Evolutionary conservation across 2,113 vertebrate genomes (phyloP), one percentile per base, ranked within the genome.

Genomic region (Oreotrochilus melanogaster): DNA sequence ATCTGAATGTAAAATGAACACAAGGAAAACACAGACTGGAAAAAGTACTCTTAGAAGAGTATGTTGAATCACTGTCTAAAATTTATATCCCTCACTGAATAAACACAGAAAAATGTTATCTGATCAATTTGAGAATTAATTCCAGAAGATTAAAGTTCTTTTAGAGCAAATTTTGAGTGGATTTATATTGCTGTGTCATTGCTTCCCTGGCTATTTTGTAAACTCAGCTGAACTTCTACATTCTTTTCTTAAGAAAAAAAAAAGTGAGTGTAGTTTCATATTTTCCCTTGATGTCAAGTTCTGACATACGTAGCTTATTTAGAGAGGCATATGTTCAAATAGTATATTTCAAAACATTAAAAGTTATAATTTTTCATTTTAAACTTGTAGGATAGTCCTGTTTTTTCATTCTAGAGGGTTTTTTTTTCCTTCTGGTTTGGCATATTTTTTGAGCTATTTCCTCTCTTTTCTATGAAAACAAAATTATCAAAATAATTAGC

Each of bases 41-140:
- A 33, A 81, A 89, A 67, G 37, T n/a, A 33, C 5, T 23, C 23
- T 62, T 51, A 66, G 12, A 91, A 70, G 15, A 87, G 12, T 21
- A 35, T 13, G 18, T 31, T 84, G 75, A 73, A 60, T 89, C 27
- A 39, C 15, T 60, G 6, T 11, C 58, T 39, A 11, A 60, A 81
- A 60, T 69, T 88, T 82, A 65, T 71, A 64, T 27, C 43, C 33
- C 69, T 47, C 48, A 33, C 33, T 50, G 17, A 42, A 54, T 69
- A 54, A 88, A 25, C 22, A 48, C 5, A 71, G 57, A 12, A 66
- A 50, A 85, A 50, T 2, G 7, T 80, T 79, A 73, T 62, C 18
- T 54, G 31, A 80, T 37, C 48, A 87, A 75, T 62, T 16, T 75
- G 53, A 91, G 33, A 85, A 94, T 81, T 83, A 54, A 84, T 87